Evolutionary conservation across 1,140 invertebrate genomes (phyloP), one percentile per base, ranked within the genome.

Genomic region (Radopholus similis): DNA sequence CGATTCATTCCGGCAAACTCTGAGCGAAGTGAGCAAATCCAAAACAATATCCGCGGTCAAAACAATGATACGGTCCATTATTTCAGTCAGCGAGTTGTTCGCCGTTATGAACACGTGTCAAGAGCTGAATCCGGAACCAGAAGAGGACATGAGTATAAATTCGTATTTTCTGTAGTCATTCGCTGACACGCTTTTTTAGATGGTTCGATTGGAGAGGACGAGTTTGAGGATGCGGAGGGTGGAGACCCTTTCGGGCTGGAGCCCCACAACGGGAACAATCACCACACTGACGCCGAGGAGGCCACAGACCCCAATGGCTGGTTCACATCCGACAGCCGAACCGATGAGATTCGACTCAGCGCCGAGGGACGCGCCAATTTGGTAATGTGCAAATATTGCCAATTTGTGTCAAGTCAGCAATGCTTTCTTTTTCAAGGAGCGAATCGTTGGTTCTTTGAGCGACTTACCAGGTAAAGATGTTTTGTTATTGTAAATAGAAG

Each of bases 1-100:
- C 68, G 68, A 23, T 37, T 70, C 42, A 42, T 70, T 35, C 68
- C 68, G 15, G 23, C 68, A 32, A 34, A 70, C 37, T 21, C 68
- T 23, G 13, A 40, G 47, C 54, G 38, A 62, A 70, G 68, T 70
- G 18, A 56, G 53, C 63, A n/a, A 3, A 9, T 66, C 11, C 18
- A 5, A 56, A n/a, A n/a, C 18, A 30, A 4, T 5, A 54, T 40
- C 4, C 5, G 28, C 42, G 28, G n/a, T n/a, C 18, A 15, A n/a
- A 26, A 26, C 5, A 35, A 35, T 26, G 28, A 30, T 53, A 4
- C 42, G 30, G 9, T 18, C 37, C 26, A 5, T 32, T 28, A 26
- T 30, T 59, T 5, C 40, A 65, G 64, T 65, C n/a, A 30, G 32
- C 15, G 15, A 23, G 37, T 44, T 65, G 4, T 65, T 37, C 47